A percentile compares a stretch with the other conserved stretches of the same genome.
Evolutionary conservation across 2,113 vertebrate genomes (phyloP).

Genomic region (Poeciliopsis retropinna): DNA sequence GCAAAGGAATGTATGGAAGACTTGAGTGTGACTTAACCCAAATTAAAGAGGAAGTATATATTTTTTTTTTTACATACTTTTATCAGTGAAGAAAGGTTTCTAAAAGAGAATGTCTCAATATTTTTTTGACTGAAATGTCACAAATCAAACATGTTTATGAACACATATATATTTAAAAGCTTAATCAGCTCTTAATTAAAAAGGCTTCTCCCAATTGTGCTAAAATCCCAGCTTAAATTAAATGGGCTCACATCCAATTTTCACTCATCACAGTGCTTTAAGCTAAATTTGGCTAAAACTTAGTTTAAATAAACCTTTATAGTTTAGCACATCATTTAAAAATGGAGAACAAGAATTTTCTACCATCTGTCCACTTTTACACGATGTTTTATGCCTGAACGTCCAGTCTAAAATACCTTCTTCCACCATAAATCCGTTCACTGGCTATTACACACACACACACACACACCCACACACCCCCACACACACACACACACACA

Average conservation of each 20-base stretch:
- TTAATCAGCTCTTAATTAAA: background rate
- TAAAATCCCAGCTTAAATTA: background rate
- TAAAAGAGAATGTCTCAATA: too few species aligned
- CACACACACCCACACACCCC: too few species aligned
- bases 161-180: too few species aligned
- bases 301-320: background rate
- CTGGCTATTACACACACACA: background rate
- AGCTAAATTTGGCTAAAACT: too few species aligned
- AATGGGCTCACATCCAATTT: background rate
- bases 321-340: background rate
- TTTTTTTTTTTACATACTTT: too few species aligned
- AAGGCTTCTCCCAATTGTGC: background rate
- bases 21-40: constrained; percentile 28
- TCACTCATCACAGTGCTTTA: background rate
- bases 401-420: background rate
- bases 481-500: too few species aligned
- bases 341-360: background rate
- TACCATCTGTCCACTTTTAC: background rate
- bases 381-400: background rate
- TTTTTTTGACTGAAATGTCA: background rate
- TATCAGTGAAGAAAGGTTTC: background rate
- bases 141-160: too few species aligned
- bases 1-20: constrained; percentile 40
- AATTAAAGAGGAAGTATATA: constrained; percentile 15
- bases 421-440: background rate